Evolutionary conservation across 92 coral and sea anemone genomes (phyloP).

Genomic region (Porites evermanni): DNA sequence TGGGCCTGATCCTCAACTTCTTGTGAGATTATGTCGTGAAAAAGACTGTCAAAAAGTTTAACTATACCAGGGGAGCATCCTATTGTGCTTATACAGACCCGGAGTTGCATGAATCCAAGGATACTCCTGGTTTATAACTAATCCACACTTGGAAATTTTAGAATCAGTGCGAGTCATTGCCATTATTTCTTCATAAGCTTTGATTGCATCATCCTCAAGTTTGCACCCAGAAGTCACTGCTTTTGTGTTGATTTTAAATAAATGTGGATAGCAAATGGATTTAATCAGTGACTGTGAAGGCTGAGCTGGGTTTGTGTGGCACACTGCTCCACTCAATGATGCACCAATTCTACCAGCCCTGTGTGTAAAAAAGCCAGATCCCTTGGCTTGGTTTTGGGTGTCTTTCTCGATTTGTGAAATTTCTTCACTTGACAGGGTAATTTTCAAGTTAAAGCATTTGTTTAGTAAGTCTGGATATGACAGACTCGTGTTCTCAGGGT

Average conservation of each 20-base stretch:
- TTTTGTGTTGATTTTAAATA: too few species aligned
- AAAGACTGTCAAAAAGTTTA: conserved; percentile 70
- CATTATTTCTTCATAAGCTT: neutral
- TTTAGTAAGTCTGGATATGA: conserved; percentile 37
- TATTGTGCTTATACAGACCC: conserved; percentile 61
- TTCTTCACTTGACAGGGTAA: conserved; percentile 15
- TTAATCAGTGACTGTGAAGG: too few species aligned
- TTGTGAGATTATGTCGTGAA: conserved; percentile 31
- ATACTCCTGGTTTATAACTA: too few species aligned
- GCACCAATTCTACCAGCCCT: conserved; percentile 51
- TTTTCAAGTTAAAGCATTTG: conserved; percentile 17
- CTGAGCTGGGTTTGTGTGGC: too few species aligned
- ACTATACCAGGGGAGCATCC: conserved; percentile 73
- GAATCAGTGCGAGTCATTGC: neutral
- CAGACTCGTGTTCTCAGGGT: conserved; percentile 26
- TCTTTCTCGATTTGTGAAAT: conserved; percentile 39
- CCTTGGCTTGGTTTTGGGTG: conserved; percentile 33
- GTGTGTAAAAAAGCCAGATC: too few species aligned
- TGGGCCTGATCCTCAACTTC: conserved; percentile 54
- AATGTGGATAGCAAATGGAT: too few species aligned
- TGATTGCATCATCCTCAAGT: neutral
- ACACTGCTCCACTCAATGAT: conserved; percentile 26
- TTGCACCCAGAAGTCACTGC: neutral
- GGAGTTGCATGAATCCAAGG: neutral
- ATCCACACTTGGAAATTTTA: too few species aligned